Evolutionary conservation across 1,140 invertebrate species (phyloP).

Genomic region (Olivierus martensii): DNA sequence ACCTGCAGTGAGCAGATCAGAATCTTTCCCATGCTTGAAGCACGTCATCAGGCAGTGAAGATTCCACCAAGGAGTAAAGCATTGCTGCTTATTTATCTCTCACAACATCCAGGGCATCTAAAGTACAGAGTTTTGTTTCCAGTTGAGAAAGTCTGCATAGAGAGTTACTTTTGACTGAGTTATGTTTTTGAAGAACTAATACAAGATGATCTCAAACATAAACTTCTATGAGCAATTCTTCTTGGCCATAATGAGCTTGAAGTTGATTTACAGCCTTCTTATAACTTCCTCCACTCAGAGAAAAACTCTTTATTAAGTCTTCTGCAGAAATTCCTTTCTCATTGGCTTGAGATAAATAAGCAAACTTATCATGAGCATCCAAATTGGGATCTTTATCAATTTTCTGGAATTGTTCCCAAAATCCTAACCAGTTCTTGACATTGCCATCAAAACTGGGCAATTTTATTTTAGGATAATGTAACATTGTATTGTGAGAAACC

Average conservation of each 20-base stretch:
- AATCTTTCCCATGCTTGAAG: background rate
- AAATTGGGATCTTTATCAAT: constrained; percentile 1
- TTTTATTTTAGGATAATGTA: constrained; percentile 2
- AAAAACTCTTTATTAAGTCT: constrained; percentile 21
- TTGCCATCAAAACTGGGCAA: constrained; percentile 6
- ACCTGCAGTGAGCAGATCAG: too few relatives aligned
- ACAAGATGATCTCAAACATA: constrained; percentile 26
- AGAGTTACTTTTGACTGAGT: background rate
- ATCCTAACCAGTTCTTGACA: constrained; percentile 1
- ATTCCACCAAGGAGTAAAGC: constrained; percentile 28
- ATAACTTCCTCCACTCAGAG: constrained; percentile 23
- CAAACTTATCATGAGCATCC: constrained; percentile 1
- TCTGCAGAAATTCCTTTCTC: background rate
- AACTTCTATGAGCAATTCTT: constrained; percentile 24
- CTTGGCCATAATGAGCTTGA: constrained; percentile 23
- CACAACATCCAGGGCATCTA: constrained; percentile 27
- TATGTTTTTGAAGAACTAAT: constrained; percentile 7
- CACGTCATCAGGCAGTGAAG: too few relatives aligned
- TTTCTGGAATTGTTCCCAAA: constrained; percentile 9
- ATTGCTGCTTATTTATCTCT: constrained; percentile 27
- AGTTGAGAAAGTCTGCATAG: constrained; percentile 15
- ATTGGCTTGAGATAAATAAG: constrained; percentile 2
- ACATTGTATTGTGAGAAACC: background rate
- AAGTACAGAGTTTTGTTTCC: constrained; percentile 21
- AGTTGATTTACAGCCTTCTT: constrained; percentile 21